phyloP scores from a whole-genome alignment of 2,888 invertebrate genomes.

The Ormyrus pomaceus region DNA sequence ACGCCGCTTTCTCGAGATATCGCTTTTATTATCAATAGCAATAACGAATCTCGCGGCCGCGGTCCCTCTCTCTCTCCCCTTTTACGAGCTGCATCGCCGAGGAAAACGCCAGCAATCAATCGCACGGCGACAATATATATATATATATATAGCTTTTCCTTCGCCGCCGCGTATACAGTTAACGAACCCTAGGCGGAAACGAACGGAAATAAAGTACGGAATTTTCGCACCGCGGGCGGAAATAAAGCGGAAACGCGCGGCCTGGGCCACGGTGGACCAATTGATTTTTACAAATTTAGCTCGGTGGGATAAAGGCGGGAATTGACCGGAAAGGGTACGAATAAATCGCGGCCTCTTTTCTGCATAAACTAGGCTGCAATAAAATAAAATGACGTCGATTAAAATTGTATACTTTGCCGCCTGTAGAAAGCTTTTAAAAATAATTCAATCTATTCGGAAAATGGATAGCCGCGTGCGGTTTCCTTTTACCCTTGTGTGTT shows the following conservation, averaged over 20 bases:
- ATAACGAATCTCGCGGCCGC: neutral
- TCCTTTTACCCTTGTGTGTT: too few species aligned
- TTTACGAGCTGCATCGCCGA: neutral
- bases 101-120: neutral
- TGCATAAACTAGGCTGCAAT: constrained; percentile 3
- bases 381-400: neutral
- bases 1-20: too few species aligned
- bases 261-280: neutral
- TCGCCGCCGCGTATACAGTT: neutral
- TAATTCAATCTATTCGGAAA: too few species aligned
- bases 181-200: neutral
- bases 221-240: constrained; percentile 7
- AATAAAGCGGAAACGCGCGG: constrained; percentile 2
- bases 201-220: constrained; percentile 20
- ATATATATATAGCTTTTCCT: neutral
- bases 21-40: constrained; percentile 18
- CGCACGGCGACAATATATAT: neutral
- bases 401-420: too few species aligned
- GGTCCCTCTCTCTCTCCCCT: neutral
- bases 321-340: constrained; percentile 28
- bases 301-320: neutral
- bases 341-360: constrained; percentile 41
- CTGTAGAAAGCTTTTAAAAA: too few species aligned
- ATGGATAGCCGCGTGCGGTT: too few species aligned
- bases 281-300: constrained; percentile 39